These are phyloP conservation scores for Choreutis nemorana DNA, from an alignment of 2,888 invertebrate species.

Conservation along the genomic window DNA sequence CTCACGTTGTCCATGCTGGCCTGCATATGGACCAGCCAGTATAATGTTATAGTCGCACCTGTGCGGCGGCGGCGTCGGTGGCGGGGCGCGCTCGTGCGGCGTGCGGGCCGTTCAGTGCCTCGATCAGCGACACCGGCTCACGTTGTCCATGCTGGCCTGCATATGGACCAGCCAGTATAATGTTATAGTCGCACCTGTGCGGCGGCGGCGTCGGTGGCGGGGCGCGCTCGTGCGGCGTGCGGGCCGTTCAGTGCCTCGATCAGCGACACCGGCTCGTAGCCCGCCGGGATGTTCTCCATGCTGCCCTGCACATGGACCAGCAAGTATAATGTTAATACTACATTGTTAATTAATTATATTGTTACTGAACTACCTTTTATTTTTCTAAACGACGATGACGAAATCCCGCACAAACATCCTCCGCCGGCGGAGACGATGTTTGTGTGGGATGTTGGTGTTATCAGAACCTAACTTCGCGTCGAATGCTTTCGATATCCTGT, in stretches of 20 bases:
- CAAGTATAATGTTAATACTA: no score
- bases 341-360: no score
- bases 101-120: neutral
- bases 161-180: no score
- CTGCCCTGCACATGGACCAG: constrained; percentile 61
- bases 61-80: neutral
- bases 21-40: no score
- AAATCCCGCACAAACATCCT: no score
- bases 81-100: neutral
- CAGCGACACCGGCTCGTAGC: constrained; percentile 92
- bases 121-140: neutral
- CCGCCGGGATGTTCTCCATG: constrained; percentile 87
- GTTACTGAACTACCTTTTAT: no score
- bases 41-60: no score
- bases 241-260: constrained; percentile 97
- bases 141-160: neutral
- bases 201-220: constrained; percentile 67
- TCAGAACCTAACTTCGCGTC: no score
- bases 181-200: constrained; percentile 62
- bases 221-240: constrained; percentile 63
- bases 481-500: no score
- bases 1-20: constrained; percentile 86
- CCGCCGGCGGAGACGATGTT: no score
- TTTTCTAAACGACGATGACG: no score
- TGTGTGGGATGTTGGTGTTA: no score